phyloP scores from a whole-genome alignment of 2,888 invertebrate genomes.

The Spisula solida region DNA sequence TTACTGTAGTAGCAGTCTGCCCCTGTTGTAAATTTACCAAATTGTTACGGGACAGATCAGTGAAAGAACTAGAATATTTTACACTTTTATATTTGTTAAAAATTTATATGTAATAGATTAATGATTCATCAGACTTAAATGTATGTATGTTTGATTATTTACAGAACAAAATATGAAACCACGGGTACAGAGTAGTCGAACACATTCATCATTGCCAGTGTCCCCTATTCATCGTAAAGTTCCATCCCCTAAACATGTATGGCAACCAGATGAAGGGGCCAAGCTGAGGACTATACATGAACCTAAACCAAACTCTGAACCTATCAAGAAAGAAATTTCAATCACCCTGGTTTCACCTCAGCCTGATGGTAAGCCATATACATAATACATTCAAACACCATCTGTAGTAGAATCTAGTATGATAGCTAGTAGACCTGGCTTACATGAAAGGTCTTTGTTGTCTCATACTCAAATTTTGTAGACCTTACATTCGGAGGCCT shows the following conservation, averaged over 20 bases:
- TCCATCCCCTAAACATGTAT: constrained; percentile 58
- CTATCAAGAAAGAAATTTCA: constrained; percentile 57
- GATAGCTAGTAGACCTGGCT: too few relatives aligned
- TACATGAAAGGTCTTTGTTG: too few relatives aligned
- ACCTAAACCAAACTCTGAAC: constrained; percentile 2
- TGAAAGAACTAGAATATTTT: background rate
- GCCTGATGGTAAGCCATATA: constrained; percentile 56
- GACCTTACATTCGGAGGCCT: too few relatives aligned
- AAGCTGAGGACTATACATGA: constrained; percentile 30
- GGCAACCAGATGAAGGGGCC: constrained; percentile 55
- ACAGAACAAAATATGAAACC: constrained; percentile 41
- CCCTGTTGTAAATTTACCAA: too few relatives aligned
- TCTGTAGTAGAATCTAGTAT: too few relatives aligned
- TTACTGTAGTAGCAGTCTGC: too few relatives aligned
- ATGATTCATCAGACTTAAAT: too few relatives aligned
- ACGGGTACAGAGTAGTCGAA: constrained; percentile 54
- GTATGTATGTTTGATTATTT: background rate
- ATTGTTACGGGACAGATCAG: background rate
- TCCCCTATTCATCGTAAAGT: constrained; percentile 55
- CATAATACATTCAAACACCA: background rate
- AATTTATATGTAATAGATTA: too few relatives aligned
- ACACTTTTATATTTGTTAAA: too few relatives aligned
- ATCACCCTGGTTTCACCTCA: constrained; percentile 60
- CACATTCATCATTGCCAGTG: constrained; percentile 57
- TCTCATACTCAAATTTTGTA: too few relatives aligned